Conservation (phyloP, 2,113 vertebrate genomes). For the Turdus rufiventris region DNA sequence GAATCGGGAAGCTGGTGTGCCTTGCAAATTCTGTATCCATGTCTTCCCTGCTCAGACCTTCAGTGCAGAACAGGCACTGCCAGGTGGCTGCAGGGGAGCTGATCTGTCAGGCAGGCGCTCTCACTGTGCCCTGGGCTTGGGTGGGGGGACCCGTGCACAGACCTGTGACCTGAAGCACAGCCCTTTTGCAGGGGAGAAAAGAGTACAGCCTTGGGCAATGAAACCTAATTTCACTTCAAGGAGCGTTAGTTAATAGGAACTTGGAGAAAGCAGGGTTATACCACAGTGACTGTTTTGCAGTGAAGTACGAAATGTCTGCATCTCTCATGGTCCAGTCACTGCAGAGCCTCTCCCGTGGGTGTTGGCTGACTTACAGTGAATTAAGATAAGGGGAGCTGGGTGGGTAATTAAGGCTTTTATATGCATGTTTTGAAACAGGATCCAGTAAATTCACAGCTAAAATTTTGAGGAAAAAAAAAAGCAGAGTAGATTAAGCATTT, state of each 20-base stretch:
- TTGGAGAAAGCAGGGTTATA: constrained; percentile 3
- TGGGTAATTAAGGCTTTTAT: constrained; percentile 24
- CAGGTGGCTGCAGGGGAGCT: not conserved
- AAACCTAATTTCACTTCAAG: constrained; percentile 47
- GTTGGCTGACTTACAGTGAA: constrained; percentile 2
- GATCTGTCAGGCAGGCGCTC: not conserved
- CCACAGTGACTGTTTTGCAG: not conserved
- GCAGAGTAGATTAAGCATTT: not conserved
- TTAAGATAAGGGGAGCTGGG: constrained; percentile 33
- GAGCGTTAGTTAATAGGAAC: constrained; percentile 2
- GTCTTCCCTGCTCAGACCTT: not conserved
- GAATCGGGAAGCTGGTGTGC: not conserved
- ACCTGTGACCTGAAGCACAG: constrained; percentile 25
- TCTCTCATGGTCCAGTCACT: constrained; percentile 11
- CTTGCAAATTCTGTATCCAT: not conserved
- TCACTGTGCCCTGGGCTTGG: constrained; percentile 6
- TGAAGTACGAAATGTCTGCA: not conserved
- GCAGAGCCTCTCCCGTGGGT: constrained; percentile 15
- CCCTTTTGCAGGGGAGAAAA: constrained; percentile 17
- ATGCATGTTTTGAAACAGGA: constrained; percentile 32
- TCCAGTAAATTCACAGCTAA: not conserved
- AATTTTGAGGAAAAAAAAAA: not conserved
- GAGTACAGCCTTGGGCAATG: constrained; percentile 28
- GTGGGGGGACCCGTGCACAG: not conserved
- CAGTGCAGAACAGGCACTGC: not conserved